phyloP scores from a whole-genome alignment of 2,113 vertebrate genomes.

The Myrmecobius fasciatus region DNA sequence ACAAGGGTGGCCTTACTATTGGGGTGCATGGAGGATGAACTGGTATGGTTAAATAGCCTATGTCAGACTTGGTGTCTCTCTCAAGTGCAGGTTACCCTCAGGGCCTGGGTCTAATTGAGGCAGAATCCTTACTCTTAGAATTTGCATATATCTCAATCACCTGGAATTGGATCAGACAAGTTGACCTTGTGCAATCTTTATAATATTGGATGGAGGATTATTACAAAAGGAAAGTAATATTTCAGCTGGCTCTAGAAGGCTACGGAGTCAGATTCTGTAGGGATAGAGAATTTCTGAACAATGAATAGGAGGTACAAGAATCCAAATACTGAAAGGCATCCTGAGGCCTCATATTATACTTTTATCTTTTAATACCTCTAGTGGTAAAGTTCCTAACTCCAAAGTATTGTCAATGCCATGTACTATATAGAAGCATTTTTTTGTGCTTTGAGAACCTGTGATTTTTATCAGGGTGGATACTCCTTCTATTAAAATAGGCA shows the following conservation, averaged over 20 bases:
- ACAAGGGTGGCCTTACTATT: neutral
- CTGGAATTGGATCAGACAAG: neutral
- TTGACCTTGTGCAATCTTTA: neutral
- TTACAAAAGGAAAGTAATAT: neutral
- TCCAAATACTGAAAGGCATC: neutral
- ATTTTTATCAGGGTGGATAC: neutral
- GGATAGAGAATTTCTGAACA: neutral
- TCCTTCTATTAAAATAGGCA: neutral
- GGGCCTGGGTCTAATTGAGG: neutral
- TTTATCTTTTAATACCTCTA: neutral
- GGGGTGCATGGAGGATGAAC: neutral
- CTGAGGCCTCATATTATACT: neutral
- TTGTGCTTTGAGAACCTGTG: neutral
- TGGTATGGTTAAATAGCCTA: neutral
- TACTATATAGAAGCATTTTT: neutral
- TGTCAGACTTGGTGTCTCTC: neutral
- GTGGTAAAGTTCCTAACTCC: neutral
- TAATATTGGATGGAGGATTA: neutral
- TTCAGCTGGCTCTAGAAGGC: neutral
- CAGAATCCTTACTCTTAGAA: neutral
- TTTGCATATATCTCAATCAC: neutral
- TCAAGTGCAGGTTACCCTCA: neutral
- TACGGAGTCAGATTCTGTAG: neutral
- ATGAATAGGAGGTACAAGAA: neutral
- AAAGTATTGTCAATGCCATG: neutral